phyloP scores from a whole-genome alignment of 2,797 vertebrate species.

The Petrocephalus schoutedeni region DNA sequence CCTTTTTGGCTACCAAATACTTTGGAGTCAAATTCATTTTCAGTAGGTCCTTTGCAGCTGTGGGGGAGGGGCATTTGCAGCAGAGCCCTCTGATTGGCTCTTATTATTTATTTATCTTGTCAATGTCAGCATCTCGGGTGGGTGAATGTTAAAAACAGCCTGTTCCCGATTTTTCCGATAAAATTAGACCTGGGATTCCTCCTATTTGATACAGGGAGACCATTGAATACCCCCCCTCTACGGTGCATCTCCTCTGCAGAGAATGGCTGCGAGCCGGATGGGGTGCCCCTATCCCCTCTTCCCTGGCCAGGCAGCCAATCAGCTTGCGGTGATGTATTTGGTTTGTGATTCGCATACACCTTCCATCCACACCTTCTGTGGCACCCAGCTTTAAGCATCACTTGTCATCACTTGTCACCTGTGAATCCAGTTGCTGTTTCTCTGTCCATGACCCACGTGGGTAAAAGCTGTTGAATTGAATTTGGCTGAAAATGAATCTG shows the following conservation, averaged over 20 bases:
- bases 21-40: slow-evolving; percentile 4
- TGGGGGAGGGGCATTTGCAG: not conserved
- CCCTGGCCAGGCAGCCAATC: not conserved
- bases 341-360: slow-evolving; percentile 31
- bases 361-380: slow-evolving; percentile 30
- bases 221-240: not conserved
- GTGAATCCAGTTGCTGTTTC: slow-evolving; percentile 37
- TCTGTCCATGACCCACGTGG: slow-evolving; percentile 37
- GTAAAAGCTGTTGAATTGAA: slow-evolving; percentile 38
- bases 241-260: not conserved
- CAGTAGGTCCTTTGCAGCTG: not conserved
- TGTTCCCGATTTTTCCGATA: not conserved
- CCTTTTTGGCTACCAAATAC: not conserved
- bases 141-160: not conserved
- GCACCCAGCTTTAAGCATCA: slow-evolving; percentile 38
- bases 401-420: slow-evolving; percentile 39
- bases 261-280: not conserved
- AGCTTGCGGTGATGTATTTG: slow-evolving; percentile 20
- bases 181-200: not conserved
- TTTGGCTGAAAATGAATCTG: slow-evolving; percentile 39
- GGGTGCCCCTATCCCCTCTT: not conserved
- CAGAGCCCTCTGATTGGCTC: not conserved
- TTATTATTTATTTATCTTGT: slow-evolving; percentile 11
- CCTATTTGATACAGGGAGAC: not conserved
- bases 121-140: not conserved